Base-by-base conservation (phyloP, 2,113 vertebrate genomes). In the Cettia cetti region DNA sequence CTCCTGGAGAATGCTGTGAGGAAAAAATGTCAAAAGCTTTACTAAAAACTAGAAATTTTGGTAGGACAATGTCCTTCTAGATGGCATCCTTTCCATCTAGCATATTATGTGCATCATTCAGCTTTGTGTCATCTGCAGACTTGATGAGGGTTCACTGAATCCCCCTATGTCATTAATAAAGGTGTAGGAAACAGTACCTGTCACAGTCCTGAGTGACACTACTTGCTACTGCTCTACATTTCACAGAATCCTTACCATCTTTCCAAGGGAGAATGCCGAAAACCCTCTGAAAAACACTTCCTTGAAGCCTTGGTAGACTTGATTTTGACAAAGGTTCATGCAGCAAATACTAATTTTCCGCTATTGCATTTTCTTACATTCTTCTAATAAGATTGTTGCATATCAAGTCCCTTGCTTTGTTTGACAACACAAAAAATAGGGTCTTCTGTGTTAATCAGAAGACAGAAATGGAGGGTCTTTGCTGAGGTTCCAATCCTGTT, bases 241-340 rank as follows among this genome's bases (percentile, higher is more conserved):
- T 74, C 69, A 74, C 26, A 59, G 33, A 59, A 21, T 18, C 15
- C 15, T n/a, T 52, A 21, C 13, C n/a, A 7, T 52, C 28, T 60
- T 82, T 35, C 22, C 30, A 60, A 59, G n/a, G 10, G 7, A 45
- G 7, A 7, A 22, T 77, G n/a, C 3, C 37, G 19, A 42, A 40
- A 5, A 0, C 0, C 4, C 6, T 4, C 21, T 23, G 17, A 39
- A 87, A 82, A 45, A 2, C 33, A 57, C 17, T 23, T 64, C 21
- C 47, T 42, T 65, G 57, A 65, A 68, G 13, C 15, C 19, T 61
- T 86, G 19, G 9, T 31, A 78, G 21, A 40, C 15, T 60, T 44
- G 4, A 28, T 30, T 50, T 75, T 15, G 5, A 37, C 26, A 47
- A 23, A 57, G 8, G 61, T 52, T 52, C 72, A 61, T 22, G 35